A percentile compares a stretch with the other conserved stretches of the same genome.
phyloP scores from a whole-genome alignment of 2,797 vertebrate genomes.

The Semotilus atromaculatus region DNA sequence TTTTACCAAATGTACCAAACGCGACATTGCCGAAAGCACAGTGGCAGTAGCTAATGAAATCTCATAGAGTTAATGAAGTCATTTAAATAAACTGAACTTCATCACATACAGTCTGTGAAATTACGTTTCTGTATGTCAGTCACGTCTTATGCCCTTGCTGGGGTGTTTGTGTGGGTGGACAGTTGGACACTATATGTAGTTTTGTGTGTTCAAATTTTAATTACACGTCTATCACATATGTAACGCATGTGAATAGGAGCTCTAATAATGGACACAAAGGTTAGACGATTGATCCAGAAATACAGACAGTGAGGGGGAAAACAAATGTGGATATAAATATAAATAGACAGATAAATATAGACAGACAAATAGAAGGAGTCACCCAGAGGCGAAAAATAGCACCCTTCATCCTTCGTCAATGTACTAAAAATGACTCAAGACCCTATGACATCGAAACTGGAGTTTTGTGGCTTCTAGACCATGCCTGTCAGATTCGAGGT shows the following conservation, averaged over 20 bases:
- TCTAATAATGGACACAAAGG: constrained; percentile 6
- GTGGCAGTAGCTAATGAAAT: constrained; percentile 46
- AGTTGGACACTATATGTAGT: constrained; percentile 34
- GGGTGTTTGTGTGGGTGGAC: constrained; percentile 17
- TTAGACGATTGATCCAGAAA: background rate
- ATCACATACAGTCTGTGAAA: constrained; percentile 27
- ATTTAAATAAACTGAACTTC: constrained; percentile 46
- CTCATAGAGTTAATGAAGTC: constrained; percentile 44
- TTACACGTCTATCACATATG: constrained; percentile 4
- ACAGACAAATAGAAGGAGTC: constrained; percentile 13
- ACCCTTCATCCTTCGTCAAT: background rate
- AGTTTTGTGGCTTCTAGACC: constrained; percentile 6
- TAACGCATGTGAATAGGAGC: background rate
- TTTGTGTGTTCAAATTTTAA: background rate
- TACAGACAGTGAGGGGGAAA: background rate
- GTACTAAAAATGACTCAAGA: background rate
- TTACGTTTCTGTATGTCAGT: constrained; percentile 10
- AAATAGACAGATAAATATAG: constrained; percentile 1
- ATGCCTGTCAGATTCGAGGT: background rate
- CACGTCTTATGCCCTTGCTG: constrained; percentile 11
- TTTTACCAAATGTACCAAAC: constrained; percentile 45
- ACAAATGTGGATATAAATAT: constrained; percentile 24
- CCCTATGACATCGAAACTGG: background rate
- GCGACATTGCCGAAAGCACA: constrained; percentile 40
- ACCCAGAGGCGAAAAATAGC: background rate